Evolutionary conservation across 2,113 vertebrate genomes (phyloP).

Genomic region (Bos indicus): DNA sequence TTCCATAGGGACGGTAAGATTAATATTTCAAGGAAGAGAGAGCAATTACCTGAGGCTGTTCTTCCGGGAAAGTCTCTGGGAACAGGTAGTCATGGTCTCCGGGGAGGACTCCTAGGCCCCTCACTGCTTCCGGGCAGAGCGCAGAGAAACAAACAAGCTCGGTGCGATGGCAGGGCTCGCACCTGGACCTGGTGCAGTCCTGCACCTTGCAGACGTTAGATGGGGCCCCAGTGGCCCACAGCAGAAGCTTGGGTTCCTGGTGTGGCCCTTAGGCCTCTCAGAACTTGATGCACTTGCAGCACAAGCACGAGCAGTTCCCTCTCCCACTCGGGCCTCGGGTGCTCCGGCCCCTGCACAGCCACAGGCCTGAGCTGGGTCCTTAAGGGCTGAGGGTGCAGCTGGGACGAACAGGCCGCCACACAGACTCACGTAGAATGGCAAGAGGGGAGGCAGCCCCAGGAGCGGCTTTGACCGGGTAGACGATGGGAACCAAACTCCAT

Average conservation of each 20-base stretch:
- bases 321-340: neutral
- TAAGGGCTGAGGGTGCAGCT: neutral
- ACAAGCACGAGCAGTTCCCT: neutral
- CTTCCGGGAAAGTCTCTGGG: neutral
- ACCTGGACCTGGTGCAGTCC: neutral
- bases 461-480: fast-evolving
- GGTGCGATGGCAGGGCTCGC: fast-evolving
- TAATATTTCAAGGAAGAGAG: neutral
- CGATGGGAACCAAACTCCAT: neutral
- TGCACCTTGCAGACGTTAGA: neutral
- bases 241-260: neutral
- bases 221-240: fast-evolving
- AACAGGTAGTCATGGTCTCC: neutral
- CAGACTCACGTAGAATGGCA: fast-evolving
- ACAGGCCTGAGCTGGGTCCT: neutral
- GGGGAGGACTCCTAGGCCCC: neutral
- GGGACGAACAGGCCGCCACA: too few species aligned
- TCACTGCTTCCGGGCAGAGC: fast-evolving
- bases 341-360: neutral
- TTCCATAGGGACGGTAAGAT: neutral
- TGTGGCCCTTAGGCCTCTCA: neutral
- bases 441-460: neutral
- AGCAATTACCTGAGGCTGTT: neutral
- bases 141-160: neutral
- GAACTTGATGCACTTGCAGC: neutral